A percentile compares a stretch with the other conserved stretches of the same genome.
phyloP scores from a whole-genome alignment of 2,797 vertebrate species.

The Varecia variegata region DNA sequence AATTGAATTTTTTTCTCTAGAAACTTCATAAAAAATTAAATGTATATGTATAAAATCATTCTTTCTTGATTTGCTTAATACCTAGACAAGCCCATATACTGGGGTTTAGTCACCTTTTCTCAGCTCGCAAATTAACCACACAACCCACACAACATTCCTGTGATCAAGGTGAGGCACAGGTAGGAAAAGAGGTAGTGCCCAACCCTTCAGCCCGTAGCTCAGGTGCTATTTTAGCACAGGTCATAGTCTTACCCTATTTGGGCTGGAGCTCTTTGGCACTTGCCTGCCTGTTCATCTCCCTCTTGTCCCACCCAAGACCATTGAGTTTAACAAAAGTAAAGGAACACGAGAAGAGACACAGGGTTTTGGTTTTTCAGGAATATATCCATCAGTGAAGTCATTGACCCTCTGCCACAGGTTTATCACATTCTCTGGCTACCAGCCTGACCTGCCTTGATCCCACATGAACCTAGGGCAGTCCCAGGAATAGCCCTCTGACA shows the following conservation, averaged over 20 bases:
- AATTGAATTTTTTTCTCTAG: not conserved
- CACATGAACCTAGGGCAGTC: not conserved
- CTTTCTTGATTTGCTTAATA: not conserved
- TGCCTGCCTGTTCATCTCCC: not conserved
- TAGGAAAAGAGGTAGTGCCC: not conserved
- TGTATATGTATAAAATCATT: not conserved
- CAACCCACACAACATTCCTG: not conserved
- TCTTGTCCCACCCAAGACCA: not conserved
- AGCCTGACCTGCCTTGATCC: not conserved
- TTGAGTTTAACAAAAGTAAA: not conserved
- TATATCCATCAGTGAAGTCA: not conserved
- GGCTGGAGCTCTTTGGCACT: not conserved
- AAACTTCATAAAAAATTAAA: not conserved
- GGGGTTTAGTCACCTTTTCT: not conserved
- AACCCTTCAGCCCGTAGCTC: accelerated
- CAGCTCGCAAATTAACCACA: not conserved
- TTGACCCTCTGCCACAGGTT: not conserved
- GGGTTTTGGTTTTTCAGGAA: not conserved
- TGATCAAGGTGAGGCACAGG: not conserved
- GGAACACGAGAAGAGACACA: not conserved
- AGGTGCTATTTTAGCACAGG: not conserved
- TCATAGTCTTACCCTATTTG: not conserved
- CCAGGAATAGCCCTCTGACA: not conserved
- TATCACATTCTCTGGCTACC: not conserved
- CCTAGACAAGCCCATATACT: not conserved